Percentiles rank a stretch among this genome's conserved stretches.
phyloP scores from a whole-genome alignment of 2,797 vertebrate genomes.

The Telmatherina bonti region DNA sequence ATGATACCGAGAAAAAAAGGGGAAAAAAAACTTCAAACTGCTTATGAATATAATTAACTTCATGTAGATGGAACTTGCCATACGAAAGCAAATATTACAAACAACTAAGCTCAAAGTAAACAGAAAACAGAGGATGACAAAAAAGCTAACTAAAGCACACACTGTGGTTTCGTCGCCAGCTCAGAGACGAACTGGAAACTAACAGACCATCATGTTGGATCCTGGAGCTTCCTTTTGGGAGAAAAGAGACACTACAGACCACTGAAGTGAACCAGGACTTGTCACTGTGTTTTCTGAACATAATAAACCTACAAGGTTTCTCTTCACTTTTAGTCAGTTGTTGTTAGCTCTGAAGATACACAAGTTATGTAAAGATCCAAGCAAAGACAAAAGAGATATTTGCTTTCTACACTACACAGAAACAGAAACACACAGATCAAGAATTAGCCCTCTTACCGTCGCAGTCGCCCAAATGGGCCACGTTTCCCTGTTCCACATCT shows the following conservation, averaged over 20 bases:
- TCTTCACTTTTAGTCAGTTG: slow-evolving; percentile 29
- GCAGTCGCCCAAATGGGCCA: slow-evolving; percentile 93
- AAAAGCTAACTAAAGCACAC: slow-evolving; percentile 59
- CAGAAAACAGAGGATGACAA: slow-evolving; percentile 24
- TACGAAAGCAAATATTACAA: slow-evolving; percentile 53
- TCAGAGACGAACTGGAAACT: slow-evolving; percentile 35
- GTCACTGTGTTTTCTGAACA: slow-evolving; percentile 52
- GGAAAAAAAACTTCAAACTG: slow-evolving; percentile 34
- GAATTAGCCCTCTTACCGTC: slow-evolving; percentile 85
- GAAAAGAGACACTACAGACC: slow-evolving; percentile 32
- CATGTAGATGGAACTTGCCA: slow-evolving; percentile 49
- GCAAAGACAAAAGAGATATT: slow-evolving; percentile 44
- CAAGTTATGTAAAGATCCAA: slow-evolving; percentile 39
- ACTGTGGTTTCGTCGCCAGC: slow-evolving; percentile 42
- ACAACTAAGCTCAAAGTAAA: slow-evolving; percentile 56
- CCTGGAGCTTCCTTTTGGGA: slow-evolving; percentile 24
- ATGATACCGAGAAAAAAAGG: slow-evolving; percentile 39
- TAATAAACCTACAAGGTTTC: slow-evolving; percentile 29
- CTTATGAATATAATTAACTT: slow-evolving; percentile 63
- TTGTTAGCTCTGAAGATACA: slow-evolving; percentile 52
- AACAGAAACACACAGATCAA: slow-evolving; percentile 18
- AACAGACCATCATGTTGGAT: slow-evolving; percentile 40
- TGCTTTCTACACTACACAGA: slow-evolving; percentile 35
- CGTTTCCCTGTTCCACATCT: slow-evolving; percentile 90
- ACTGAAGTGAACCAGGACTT: slow-evolving; percentile 38